These are phyloP conservation scores for Dendronephthya gigantea DNA, from an alignment of 64 coral and sea anemone species.

Conservation along the genomic window DNA sequence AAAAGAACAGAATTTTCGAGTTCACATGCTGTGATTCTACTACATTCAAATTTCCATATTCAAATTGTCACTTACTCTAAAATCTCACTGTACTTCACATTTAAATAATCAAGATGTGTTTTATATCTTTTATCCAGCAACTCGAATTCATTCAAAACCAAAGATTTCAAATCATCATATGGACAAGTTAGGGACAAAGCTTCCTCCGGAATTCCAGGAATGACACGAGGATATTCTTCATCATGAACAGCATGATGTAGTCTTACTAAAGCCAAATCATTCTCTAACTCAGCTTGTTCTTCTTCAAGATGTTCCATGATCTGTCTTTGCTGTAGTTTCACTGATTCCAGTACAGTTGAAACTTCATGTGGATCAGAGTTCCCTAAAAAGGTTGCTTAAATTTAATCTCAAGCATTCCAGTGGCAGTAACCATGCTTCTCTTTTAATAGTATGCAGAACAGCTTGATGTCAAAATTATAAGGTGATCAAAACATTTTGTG, in stretches of 20 bases:
- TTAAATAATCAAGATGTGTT: neutral
- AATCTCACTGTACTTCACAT: neutral
- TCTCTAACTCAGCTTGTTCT: neutral
- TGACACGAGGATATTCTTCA: neutral
- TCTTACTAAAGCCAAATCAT: neutral
- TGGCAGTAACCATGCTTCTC: no score
- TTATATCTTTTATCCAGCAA: slow-evolving; percentile 8
- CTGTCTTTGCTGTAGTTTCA: neutral
- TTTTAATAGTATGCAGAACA: no score
- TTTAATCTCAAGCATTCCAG: neutral
- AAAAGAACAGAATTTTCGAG: neutral
- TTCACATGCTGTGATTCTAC: no score
- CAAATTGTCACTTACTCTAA: neutral
- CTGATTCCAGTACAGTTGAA: neutral
- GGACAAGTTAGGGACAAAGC: neutral
- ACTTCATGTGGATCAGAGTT: neutral
- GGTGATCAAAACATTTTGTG: no score
- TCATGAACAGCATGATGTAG: neutral
- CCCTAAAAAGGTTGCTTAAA: neutral
- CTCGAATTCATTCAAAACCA: neutral
- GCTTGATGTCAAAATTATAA: no score
- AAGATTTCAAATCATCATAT: neutral
- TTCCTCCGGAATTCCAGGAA: neutral
- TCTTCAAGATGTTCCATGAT: neutral
- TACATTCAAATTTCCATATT: neutral